phyloP scores from a whole-genome alignment of 2,113 vertebrate species.

The Rhinichthys klamathensis region DNA sequence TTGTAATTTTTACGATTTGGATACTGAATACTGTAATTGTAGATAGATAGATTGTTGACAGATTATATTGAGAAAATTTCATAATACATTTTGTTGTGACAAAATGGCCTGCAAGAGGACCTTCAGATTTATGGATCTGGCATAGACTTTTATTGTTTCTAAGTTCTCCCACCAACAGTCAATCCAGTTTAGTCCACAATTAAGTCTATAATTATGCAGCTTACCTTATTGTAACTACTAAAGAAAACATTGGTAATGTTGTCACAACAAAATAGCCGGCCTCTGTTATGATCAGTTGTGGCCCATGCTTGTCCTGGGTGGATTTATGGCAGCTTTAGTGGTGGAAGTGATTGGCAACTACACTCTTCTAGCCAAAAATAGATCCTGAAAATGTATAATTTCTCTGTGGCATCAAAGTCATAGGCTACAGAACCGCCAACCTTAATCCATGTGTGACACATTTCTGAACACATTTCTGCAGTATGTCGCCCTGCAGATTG shows the following conservation, averaged over 20 bases:
- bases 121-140: constrained; percentile 37
- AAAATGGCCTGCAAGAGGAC: constrained; percentile 7
- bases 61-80: constrained; percentile 21
- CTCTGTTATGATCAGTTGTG: neutral
- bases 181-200: constrained; percentile 14
- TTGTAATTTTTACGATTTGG: no score
- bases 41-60: neutral
- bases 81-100: constrained; percentile 3
- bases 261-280: constrained; percentile 8
- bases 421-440: neutral
- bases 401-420: neutral
- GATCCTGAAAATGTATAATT: constrained; percentile 5
- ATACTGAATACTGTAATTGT: no score
- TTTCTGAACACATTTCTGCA: neutral
- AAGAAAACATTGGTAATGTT: constrained; percentile 34
- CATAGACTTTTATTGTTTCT: neutral
- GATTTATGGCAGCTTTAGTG: constrained; percentile 18
- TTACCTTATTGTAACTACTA: constrained; percentile 15
- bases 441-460: neutral
- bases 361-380: neutral
- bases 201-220: constrained; percentile 33
- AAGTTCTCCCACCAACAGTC: constrained; percentile 11
- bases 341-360: neutral
- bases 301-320: neutral
- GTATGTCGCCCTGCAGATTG: constrained; percentile 11